Evolutionary conservation across 2,888 invertebrate species (phyloP), one percentile per base, ranked within the genome.

Genomic region (Tenthredo scrophulariae): DNA sequence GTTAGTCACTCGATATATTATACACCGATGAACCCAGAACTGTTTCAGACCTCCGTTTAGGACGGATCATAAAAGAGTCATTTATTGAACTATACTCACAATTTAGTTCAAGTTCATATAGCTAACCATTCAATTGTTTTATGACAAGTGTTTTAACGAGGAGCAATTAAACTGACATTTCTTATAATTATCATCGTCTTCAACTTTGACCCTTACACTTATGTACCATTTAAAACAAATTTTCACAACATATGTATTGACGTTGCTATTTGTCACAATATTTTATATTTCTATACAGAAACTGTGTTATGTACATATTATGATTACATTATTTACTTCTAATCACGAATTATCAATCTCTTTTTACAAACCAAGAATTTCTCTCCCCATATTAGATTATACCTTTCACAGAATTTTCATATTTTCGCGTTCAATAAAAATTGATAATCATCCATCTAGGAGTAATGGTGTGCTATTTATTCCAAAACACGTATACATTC

Each of bases 81-180:
- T 62, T 37, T 54, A 50, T 77, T 50, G 54, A n/a, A 74, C 72
- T 74, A 72, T 15, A 46, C 29, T 46, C 18, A 83, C 29, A 77
- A 80, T 50, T 83, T 29, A 70, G 83, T 80, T 83, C 67, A 67
- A 67, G n/a, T 43, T 70, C 46, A 26, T 37, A 26, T 75, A n/a
- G 15, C 67, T 65, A 46, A 83, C 26, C 80, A 58, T 65, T 67
- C 83, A 83, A 83, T 83, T 83, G 46, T 83, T 83, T 83, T 83
- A 67, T 83, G 62, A 46, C 80, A 80, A 62, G 37, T 62, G 80
- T 80, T 80, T 62, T n/a, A 83, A 83, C 83, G 67, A 83, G 83
- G 83, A 83, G 67, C 43, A 83, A 83, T 83, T 70, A 83, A 67
- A 43, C 43, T 83, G 46, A 83, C 50, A 83, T 43, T 43, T 67